These are phyloP conservation scores for Drepanosiphum platanoidis DNA, from an alignment of 2,888 invertebrate species.

Conservation along the genomic window DNA sequence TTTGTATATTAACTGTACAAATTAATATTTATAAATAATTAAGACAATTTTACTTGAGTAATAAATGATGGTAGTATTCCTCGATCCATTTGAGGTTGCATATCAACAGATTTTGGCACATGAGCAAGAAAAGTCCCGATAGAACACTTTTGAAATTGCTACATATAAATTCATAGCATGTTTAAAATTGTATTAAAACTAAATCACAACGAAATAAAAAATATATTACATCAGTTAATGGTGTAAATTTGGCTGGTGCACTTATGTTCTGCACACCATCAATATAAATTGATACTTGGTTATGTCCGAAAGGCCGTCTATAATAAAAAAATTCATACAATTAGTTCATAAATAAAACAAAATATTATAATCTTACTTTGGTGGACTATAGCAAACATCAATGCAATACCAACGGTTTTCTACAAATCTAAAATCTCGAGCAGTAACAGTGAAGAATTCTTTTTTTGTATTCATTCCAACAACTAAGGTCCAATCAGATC, in stretches of 20 bases:
- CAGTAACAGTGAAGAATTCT: conserved; percentile 71
- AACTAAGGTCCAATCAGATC: conserved; percentile 70
- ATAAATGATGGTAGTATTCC: conserved; percentile 65
- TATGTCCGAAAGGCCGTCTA: conserved; percentile 72
- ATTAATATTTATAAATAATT: not conserved
- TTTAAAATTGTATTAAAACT: not conserved
- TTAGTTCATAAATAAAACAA: not conserved
- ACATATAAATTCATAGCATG: conserved; percentile 1
- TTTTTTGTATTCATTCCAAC: conserved; percentile 72
- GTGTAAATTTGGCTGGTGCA: conserved; percentile 71
- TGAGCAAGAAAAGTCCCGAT: conserved; percentile 50
- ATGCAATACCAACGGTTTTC: conserved; percentile 73
- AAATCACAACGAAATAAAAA: not conserved
- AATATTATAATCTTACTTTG: conserved; percentile 64
- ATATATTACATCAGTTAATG: conserved; percentile 70
- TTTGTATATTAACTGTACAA: not conserved
- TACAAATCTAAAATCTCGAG: conserved; percentile 68
- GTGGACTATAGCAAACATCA: conserved; percentile 69
- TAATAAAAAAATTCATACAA: conserved; percentile 63
- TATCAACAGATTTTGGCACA: conserved; percentile 40
- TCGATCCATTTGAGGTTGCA: conserved; percentile 48
- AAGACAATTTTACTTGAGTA: conserved; percentile 64
- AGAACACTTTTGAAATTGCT: conserved; percentile 53
- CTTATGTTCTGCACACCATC: conserved; percentile 71
- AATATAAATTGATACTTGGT: conserved; percentile 72